phyloP scores from a whole-genome alignment of 1,140 invertebrate species.

The Monomorium pharaonis region DNA sequence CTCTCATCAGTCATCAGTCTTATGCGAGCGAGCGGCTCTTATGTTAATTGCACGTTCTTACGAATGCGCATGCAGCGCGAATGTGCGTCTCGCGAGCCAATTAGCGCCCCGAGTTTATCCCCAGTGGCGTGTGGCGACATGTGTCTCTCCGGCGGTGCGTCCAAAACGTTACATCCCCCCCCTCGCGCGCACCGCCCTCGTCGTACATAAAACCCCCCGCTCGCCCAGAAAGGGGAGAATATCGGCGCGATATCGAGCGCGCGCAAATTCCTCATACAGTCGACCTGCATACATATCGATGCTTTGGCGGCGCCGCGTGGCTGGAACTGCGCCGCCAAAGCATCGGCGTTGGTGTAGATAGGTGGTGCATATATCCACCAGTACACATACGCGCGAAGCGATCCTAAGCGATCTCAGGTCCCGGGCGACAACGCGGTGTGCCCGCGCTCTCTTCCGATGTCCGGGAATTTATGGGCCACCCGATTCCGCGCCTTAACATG shows the following conservation, averaged over 20 bases:
- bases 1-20: slow-evolving; percentile 15
- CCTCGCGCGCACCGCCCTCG: slow-evolving; percentile 55
- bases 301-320: slow-evolving; percentile 78
- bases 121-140: slow-evolving; percentile 72
- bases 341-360: too few species aligned
- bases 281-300: slow-evolving; percentile 82
- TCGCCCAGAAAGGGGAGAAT: slow-evolving; percentile 72
- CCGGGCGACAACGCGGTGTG: background rate
- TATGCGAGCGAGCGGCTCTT: background rate
- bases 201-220: too few species aligned
- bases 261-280: slow-evolving; percentile 76
- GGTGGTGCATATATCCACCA: too few species aligned
- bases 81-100: background rate
- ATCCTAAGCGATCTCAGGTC: slow-evolving; percentile 35
- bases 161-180: too few species aligned
- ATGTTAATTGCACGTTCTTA: slow-evolving; percentile 24
- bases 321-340: slow-evolving; percentile 72
- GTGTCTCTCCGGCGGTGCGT: slow-evolving; percentile 79
- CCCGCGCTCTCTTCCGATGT: slow-evolving; percentile 35
- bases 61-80: too few species aligned
- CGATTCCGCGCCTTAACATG: slow-evolving; percentile 33
- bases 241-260: slow-evolving; percentile 79
- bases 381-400: background rate
- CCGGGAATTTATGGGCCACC: slow-evolving; percentile 43
- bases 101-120: slow-evolving; percentile 53